A percentile compares a stretch with the other conserved stretches of the same genome.
Evolutionary conservation across 2,113 vertebrate genomes (phyloP).

Genomic region (Melanotaenia duboulayi): DNA sequence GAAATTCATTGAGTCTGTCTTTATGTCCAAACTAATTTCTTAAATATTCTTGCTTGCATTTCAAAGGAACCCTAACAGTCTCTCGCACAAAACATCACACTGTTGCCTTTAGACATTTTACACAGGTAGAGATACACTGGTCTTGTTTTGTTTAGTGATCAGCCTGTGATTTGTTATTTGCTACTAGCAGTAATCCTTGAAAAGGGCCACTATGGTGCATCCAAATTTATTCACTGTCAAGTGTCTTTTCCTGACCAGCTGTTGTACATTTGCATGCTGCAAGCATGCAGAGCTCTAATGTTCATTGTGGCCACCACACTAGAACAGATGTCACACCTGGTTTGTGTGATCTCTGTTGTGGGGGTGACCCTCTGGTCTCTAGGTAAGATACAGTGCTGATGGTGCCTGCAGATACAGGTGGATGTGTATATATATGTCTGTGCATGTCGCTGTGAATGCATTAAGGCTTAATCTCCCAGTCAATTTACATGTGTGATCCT

Average conservation of each 20-base stretch:
- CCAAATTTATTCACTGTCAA: slow-evolving; percentile 43
- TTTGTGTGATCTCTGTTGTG: slow-evolving; percentile 75
- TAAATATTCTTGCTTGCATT: too few species aligned
- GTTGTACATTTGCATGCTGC: slow-evolving; percentile 56
- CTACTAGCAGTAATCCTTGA: slow-evolving; percentile 1
- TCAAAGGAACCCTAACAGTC: too few species aligned
- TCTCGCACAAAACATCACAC: not conserved
- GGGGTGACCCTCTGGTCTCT: slow-evolving; percentile 71
- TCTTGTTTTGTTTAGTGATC: slow-evolving; percentile 15
- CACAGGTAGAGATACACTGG: not conserved
- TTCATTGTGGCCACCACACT: slow-evolving; percentile 58
- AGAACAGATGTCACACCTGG: slow-evolving; percentile 79
- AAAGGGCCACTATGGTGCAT: slow-evolving; percentile 4
- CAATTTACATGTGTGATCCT: slow-evolving; percentile 22
- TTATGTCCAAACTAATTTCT: too few species aligned
- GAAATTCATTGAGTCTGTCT: not conserved
- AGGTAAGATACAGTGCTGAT: slow-evolving; percentile 62
- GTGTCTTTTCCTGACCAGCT: slow-evolving; percentile 31
- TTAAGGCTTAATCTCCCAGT: slow-evolving; percentile 18
- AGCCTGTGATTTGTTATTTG: slow-evolving; percentile 16
- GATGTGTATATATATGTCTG: not conserved
- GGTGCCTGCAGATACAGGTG: slow-evolving; percentile 41
- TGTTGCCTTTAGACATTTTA: not conserved
- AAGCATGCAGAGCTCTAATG: slow-evolving; percentile 42
- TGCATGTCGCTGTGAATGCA: not conserved